These are phyloP conservation scores for Sinocyclocheilus rhinocerous DNA, from an alignment of 2,113 vertebrate species.

Conservation along the genomic window DNA sequence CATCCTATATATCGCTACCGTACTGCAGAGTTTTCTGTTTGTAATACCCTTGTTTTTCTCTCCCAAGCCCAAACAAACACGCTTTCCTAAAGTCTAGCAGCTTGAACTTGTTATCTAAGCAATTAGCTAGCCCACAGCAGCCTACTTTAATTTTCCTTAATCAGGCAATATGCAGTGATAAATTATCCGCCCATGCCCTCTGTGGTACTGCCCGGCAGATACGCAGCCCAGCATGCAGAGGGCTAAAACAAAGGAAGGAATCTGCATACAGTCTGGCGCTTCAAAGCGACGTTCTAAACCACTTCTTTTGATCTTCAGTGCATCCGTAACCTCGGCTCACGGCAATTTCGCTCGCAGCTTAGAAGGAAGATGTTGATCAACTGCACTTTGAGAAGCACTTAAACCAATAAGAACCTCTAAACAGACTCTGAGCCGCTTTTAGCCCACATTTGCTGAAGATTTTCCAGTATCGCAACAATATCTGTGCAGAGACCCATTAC, in stretches of 20 bases:
- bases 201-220: slow-evolving; percentile 49
- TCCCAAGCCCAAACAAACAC: slow-evolving; percentile 63
- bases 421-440: slow-evolving; percentile 42
- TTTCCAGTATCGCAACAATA: background rate
- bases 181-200: slow-evolving; percentile 70
- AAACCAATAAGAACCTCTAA: slow-evolving; percentile 48
- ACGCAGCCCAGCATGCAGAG: slow-evolving; percentile 59
- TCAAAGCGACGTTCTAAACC: slow-evolving; percentile 58
- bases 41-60: slow-evolving; percentile 64
- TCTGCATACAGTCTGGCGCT: slow-evolving; percentile 61
- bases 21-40: slow-evolving; percentile 48
- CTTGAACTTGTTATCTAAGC: slow-evolving; percentile 75
- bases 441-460: slow-evolving; percentile 47
- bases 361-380: slow-evolving; percentile 45
- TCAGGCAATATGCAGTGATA: slow-evolving; percentile 72
- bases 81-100: slow-evolving; percentile 63
- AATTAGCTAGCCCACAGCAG: slow-evolving; percentile 70
- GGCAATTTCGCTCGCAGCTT: slow-evolving; percentile 37
- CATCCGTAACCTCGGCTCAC: slow-evolving; percentile 33
- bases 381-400: slow-evolving; percentile 53
- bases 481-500: slow-evolving; percentile 2
- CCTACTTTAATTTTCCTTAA: slow-evolving; percentile 74
- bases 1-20: background rate
- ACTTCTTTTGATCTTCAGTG: slow-evolving; percentile 51
- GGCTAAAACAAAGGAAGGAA: slow-evolving; percentile 59